Percentiles rank a stretch among this genome's conserved stretches.
Conservation (phyloP, 1,140 invertebrate genomes). For the Zaprionus capensis region DNA sequence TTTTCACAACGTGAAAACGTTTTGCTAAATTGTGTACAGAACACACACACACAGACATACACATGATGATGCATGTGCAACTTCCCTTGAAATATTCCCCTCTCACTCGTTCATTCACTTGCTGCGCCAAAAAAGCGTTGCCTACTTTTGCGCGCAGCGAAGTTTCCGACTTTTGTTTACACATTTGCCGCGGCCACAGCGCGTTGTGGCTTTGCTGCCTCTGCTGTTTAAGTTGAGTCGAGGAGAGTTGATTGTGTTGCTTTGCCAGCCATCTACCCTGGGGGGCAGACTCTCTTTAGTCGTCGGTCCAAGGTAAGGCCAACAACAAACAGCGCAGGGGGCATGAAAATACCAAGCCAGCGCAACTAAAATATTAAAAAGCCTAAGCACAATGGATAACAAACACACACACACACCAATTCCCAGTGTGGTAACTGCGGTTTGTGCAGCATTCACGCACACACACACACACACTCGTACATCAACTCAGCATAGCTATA, state of each 20-base stretch:
- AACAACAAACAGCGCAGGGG: constrained; percentile 19
- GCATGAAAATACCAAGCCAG: constrained; percentile 47
- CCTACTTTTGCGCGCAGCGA: constrained; percentile 59
- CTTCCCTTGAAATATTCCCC: neutral
- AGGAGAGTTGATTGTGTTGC: constrained; percentile 29
- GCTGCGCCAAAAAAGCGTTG: constrained; percentile 39
- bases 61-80: constrained; percentile 9
- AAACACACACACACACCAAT: constrained; percentile 49
- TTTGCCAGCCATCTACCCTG: constrained; percentile 6
- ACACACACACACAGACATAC: constrained; percentile 1
- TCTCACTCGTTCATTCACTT: neutral
- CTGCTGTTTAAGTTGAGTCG: constrained; percentile 46
- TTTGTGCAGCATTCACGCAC: constrained; percentile 19
- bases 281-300: neutral
- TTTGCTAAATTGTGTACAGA: constrained; percentile 37
- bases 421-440: constrained; percentile 47
- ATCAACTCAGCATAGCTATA: constrained; percentile 6
- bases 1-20: constrained; percentile 11
- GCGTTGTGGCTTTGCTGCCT: constrained; percentile 20
- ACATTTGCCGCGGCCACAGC: constrained; percentile 17
- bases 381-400: constrained; percentile 75
- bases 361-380: constrained; percentile 74
- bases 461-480: neutral
- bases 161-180: constrained; percentile 61
- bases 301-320: constrained; percentile 59